Base-by-base conservation (phyloP, 2,113 vertebrate species). In the Zosterops lateralis region DNA sequence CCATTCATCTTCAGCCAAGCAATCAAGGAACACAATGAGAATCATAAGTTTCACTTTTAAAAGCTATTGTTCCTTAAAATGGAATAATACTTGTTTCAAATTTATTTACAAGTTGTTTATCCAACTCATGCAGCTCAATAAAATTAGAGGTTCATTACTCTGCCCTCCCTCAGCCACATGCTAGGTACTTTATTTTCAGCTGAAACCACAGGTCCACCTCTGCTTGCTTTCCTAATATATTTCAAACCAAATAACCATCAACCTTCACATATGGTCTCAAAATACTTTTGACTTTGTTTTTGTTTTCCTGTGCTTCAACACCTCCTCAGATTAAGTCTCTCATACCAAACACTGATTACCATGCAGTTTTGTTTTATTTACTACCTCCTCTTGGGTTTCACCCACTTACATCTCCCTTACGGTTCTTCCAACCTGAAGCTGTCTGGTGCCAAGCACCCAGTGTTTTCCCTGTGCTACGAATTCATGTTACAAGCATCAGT, bases 281-380 rank as follows among this genome's bases (percentile, higher is more conserved):
- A 64, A 91, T 21, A 76, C 54, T n/a, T 92, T 62, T 90, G 89
- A 93, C 81, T 95, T 94, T 91, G 77, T 68, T 96, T 96, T 91
- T 93, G 64, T 86, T 95, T 93, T 80, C 65, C 60, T 93, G 60
- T 40, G 71, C 47, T 93, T 83, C 73, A 82, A 96, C 94, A 94
- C 95, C 93, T 95, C 93, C 94, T 92, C 90, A 88, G 64, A 96
- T 94, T 95, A 80, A 84, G 95, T 95, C 65, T 77, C 79, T 95
- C 72, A 61, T 71, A 87, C 56, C 61, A 91, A 92, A 93, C 79
- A 77, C 45, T 48, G 79, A 95, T 95, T 91, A 90, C 36, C 75
- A 95, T 88, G 76, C 70, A 84, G 71, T 57, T 77, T 84, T 87
- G 58, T 79, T 95, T 95, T 96, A 95, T 93, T 95, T 94, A 95